These are phyloP conservation scores for Lophochroa leadbeateri DNA, from an alignment of 2,113 vertebrate genomes.

Conservation along the genomic window DNA sequence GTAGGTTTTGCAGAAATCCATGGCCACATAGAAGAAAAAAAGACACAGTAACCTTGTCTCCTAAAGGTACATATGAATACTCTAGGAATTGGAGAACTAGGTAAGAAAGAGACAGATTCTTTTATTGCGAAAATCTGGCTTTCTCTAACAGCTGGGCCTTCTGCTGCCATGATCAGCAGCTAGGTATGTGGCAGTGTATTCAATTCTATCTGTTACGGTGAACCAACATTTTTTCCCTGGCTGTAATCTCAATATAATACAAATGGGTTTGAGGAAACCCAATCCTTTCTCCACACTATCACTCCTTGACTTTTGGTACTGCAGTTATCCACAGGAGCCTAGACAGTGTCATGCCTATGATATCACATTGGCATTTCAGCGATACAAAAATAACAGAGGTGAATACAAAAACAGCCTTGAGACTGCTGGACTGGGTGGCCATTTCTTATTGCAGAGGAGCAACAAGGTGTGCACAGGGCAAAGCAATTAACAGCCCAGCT, in stretches of 20 bases:
- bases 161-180: not conserved
- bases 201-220: not conserved
- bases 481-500: slow-evolving; percentile 32
- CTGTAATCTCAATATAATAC: not conserved
- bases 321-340: not conserved
- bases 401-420: not conserved
- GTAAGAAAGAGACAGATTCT: not conserved
- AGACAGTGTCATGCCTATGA: not conserved
- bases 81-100: not conserved
- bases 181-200: not conserved
- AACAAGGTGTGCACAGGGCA: not conserved
- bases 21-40: not conserved
- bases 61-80: not conserved
- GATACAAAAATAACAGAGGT: not conserved
- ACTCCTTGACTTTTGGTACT: not conserved
- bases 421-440: not conserved
- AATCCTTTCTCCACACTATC: not conserved
- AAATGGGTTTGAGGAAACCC: not conserved
- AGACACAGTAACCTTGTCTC: not conserved
- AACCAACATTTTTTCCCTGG: not conserved
- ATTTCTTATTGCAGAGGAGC: not conserved
- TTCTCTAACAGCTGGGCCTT: not conserved
- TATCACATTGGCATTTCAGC: not conserved
- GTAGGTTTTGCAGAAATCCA: not conserved
- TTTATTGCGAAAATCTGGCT: not conserved